Conservation (phyloP, 2,797 vertebrate species). For the Telmatherina bonti region DNA sequence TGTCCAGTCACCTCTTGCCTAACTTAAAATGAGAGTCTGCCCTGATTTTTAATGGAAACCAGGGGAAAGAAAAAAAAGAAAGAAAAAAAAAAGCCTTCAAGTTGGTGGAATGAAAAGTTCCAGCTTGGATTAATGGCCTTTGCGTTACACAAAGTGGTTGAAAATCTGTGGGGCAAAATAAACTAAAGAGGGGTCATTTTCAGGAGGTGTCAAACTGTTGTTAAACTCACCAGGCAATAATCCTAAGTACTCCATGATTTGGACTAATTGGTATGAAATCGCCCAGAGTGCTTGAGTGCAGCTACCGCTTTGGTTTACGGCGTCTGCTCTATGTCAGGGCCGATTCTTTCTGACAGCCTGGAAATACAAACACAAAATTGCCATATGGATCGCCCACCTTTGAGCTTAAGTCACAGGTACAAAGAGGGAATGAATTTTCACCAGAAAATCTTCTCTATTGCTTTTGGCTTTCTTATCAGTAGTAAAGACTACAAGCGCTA, state of each 20-base stretch:
- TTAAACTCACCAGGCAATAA: slow-evolving; percentile 81
- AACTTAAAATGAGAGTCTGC: slow-evolving; percentile 43
- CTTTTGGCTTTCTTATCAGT: slow-evolving; percentile 55
- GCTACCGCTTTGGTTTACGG: slow-evolving; percentile 74
- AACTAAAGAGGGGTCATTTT: slow-evolving; percentile 74
- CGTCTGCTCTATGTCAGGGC: slow-evolving; percentile 79
- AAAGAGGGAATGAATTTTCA: slow-evolving; percentile 63
- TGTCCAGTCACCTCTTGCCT: slow-evolving; percentile 40
- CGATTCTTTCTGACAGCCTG: slow-evolving; percentile 83
- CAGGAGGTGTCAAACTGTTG: slow-evolving; percentile 81
- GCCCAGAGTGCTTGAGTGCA: slow-evolving; percentile 78
- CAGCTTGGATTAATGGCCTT: slow-evolving; percentile 64
- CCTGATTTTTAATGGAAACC: slow-evolving; percentile 61
- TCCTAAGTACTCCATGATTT: slow-evolving; percentile 84
- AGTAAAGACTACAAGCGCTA: slow-evolving; percentile 57
- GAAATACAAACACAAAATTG: slow-evolving; percentile 75
- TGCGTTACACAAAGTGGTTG: slow-evolving; percentile 43
- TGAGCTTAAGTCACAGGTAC: slow-evolving; percentile 74
- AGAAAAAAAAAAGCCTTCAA: slow-evolving; percentile 15
- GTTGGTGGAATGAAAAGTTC: slow-evolving; percentile 56
- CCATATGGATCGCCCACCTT: slow-evolving; percentile 71
- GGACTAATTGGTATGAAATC: slow-evolving; percentile 86
- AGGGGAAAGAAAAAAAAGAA: slow-evolving; percentile 20
- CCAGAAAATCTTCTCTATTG: slow-evolving; percentile 56
- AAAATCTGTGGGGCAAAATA: slow-evolving; percentile 67